These are phyloP conservation scores for Tribolium madens DNA, from an alignment of 1,140 invertebrate species.

Conservation along the genomic window DNA sequence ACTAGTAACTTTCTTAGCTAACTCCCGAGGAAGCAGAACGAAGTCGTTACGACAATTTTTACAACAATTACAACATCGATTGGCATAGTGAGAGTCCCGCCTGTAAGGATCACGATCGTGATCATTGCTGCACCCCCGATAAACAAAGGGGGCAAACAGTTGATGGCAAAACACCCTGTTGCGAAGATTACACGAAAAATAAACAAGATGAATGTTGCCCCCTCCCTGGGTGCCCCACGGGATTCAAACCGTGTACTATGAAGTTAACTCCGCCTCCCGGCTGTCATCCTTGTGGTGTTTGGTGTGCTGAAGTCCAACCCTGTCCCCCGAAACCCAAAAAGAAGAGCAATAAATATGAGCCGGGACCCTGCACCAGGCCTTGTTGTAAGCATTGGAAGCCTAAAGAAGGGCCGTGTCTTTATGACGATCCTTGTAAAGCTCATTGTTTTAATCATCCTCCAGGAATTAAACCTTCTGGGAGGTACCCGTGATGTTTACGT, in stretches of 20 bases:
- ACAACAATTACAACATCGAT: slow-evolving; percentile 61
- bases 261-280: slow-evolving; percentile 55
- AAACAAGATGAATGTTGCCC: slow-evolving; percentile 30
- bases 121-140: slow-evolving; percentile 14
- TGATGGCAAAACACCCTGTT: slow-evolving; percentile 57
- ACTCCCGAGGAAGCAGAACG: slow-evolving; percentile 48
- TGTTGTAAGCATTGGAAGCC: slow-evolving; percentile 62
- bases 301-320: slow-evolving; percentile 58
- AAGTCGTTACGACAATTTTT: slow-evolving; percentile 59
- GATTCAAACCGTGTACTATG: slow-evolving; percentile 62
- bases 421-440: slow-evolving; percentile 62
- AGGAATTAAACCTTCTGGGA: slow-evolving; percentile 60
- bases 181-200: slow-evolving; percentile 47
- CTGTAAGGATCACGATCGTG: neutral
- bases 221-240: slow-evolving; percentile 50
- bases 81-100: slow-evolving; percentile 51
- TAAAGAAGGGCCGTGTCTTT: slow-evolving; percentile 60
- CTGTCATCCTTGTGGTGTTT: slow-evolving; percentile 58
- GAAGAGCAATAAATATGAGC: slow-evolving; percentile 42
- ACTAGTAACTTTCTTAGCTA: slow-evolving; percentile 39
- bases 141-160: slow-evolving; percentile 44
- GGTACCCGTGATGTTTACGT: slow-evolving; percentile 42
- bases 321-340: slow-evolving; percentile 59
- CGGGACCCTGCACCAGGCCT: slow-evolving; percentile 57
- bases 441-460: slow-evolving; percentile 62